These are phyloP conservation scores for Narcine bancroftii DNA, from an alignment of 2,113 vertebrate species.

Conservation along the genomic window DNA sequence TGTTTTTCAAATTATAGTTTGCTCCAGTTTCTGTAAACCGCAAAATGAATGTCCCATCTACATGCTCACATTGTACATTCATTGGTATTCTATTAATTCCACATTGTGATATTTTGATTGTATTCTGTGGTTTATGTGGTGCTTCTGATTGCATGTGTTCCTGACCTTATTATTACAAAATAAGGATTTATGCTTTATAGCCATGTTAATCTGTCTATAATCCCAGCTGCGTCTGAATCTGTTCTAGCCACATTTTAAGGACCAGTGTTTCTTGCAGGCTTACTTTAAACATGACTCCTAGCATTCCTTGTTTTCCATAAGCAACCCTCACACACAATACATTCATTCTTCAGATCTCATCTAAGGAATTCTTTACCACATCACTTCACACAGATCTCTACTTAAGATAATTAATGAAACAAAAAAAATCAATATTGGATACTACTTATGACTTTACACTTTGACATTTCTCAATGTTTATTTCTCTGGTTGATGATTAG, in stretches of 20 bases:
- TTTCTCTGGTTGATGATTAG: background rate
- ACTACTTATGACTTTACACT: background rate
- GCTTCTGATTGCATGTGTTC: background rate
- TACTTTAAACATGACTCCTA: background rate
- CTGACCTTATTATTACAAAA: slow-evolving; percentile 45
- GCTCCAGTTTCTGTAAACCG: background rate
- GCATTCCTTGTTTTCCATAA: background rate
- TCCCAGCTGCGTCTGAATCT: slow-evolving; percentile 45
- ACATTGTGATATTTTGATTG: too few species aligned
- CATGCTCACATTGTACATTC: too few species aligned
- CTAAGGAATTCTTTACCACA: background rate
- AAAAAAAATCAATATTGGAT: background rate
- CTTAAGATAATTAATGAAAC: background rate
- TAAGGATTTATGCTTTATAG: slow-evolving; percentile 54
- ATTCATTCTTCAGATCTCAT: too few species aligned
- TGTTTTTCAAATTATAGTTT: background rate
- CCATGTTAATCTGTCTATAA: slow-evolving; percentile 65
- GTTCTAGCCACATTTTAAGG: background rate
- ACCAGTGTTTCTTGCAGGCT: background rate
- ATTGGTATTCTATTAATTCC: background rate
- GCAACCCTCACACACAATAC: background rate
- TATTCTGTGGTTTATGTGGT: background rate
- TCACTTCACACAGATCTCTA: background rate
- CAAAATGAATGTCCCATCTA: background rate
- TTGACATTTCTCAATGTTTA: background rate